Evolutionary conservation across 2,797 vertebrate species (phyloP), one percentile per base, ranked within the genome.

Genomic region (Acanthis flammea): DNA sequence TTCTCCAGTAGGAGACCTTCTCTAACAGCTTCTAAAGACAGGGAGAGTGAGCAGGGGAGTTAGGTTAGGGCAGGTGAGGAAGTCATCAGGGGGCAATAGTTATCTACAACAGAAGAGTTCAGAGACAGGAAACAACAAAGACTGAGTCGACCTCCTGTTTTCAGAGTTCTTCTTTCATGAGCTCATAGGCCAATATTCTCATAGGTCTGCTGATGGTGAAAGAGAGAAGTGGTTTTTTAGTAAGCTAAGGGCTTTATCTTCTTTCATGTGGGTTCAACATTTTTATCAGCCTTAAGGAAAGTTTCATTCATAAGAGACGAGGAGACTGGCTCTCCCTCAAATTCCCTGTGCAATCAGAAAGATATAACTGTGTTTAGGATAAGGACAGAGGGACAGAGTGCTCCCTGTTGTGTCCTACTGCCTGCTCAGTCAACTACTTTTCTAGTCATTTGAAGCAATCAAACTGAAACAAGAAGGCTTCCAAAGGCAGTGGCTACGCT

Each of bases 81-180:
- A 95, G 80, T 76, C 24, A 1, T 66, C 37, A 14, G 63, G 71
- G 71, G 74, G 50, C 76, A 85, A 44, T 45, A 51, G 41, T 48
- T 70, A 66, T 33, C 54, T 55, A 33, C 81, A 47, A 35, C 33
- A 92, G 90, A 92, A 92, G 48, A 93, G 39, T 61, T 88, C 60
- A 76, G 63, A 83, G 23, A 67, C 71, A 92, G 91, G 86, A 96
- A 97, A 95, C 48, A 93, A 78, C 84, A 92, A 96, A 95, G 81
- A 70, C 62, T 96, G 73, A 79, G 77, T 35, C 19, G 37, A 57
- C 84, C 66, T 91, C 83, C 75, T 88, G 67, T 93, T 95, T 95
- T 86, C 67, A 83, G 74, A 47, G 35, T 86, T 85, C 60, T 58
- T 79, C 62, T 91, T 76, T 81, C 65, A 87, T 89, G 88, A 96